Conservation (phyloP, 64 coral and sea anemone genomes). For the Montipora capricornis region DNA sequence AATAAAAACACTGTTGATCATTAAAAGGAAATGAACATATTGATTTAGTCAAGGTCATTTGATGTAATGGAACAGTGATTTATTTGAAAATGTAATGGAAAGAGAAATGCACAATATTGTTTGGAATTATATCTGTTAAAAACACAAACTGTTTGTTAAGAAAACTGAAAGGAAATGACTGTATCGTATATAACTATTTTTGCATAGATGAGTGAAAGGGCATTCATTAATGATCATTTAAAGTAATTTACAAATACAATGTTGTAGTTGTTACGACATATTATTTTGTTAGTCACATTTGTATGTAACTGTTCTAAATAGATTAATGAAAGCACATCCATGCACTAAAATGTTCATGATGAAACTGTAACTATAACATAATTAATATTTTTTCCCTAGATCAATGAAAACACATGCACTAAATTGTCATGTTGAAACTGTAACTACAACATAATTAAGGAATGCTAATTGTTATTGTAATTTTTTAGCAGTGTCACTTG, state of each 20-base stretch:
- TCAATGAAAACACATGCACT: neutral
- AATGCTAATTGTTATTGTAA: no score
- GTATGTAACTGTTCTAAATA: no score
- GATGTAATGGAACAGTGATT: conserved; percentile 40
- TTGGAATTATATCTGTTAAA: conserved; percentile 49
- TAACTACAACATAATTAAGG: neutral
- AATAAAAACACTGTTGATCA: conserved; percentile 56
- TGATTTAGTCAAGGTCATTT: conserved; percentile 49
- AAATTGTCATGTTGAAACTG: neutral
- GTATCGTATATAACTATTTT: conserved; percentile 1
- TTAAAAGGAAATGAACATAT: conserved; percentile 6
- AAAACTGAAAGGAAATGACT: conserved; percentile 40
- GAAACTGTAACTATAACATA: no score
- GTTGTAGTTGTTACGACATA: no score
- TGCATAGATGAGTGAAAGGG: neutral
- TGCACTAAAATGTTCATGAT: no score
- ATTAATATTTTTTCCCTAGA: no score
- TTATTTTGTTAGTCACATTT: no score
- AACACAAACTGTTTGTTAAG: conserved; percentile 42
- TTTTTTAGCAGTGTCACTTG: neutral
- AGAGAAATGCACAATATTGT: neutral
- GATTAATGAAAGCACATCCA: no score
- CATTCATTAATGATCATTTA: conserved; percentile 24
- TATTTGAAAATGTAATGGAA: conserved; percentile 41
- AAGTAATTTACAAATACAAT: no score